Evolutionary conservation across 2,797 vertebrate genomes (phyloP), one percentile per base, ranked within the genome.

Genomic region (Macroramphosus scolopax): DNA sequence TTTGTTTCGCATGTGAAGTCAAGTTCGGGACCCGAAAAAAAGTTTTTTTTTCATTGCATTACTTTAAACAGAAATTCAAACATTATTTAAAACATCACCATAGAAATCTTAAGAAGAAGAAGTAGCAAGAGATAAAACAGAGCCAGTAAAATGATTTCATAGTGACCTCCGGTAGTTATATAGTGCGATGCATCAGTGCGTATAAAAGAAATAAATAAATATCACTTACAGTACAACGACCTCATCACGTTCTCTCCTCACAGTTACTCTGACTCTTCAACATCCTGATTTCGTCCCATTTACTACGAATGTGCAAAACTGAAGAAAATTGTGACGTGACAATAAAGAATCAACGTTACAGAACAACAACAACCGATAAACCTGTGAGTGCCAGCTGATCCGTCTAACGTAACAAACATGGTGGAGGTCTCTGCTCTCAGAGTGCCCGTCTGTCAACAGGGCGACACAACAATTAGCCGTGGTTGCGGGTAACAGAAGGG

Each of bases 251-350:
- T 29, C 5, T 32, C 13, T 16, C 51, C 31, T 47, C 20, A 56
- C 40, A 33, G 52, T n/a, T 45, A 12, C 17, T 6, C 3, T 22
- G 20, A 3, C 6, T 22, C 20, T 22, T 22, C 20, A 22, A 22
- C 25, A 31, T 3, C 2, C n/a, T n/a, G n/a, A n/a, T n/a, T n/a
- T n/a, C n/a, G n/a, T n/a, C n/a, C n/a, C n/a, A n/a, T n/a, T n/a
- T n/a, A n/a, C n/a, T n/a, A 51, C 5, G 6, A 55, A 61, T 28
- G 58, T 72, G 57, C 51, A 63, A 55, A 60, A 60, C 56, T 17
- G 39, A 33, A 15, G 28, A 39, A 55, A 35, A 40, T 10, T 3
- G 25, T 30, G 15, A 66, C 17, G 13, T 10, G 6, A 41, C 6
- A 16, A 14, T 15, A 32, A 14, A 25, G 38, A 8, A 42, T 38